Evolutionary conservation across 2,888 invertebrate genomes (phyloP).

Genomic region (Bombyx huttoni): DNA sequence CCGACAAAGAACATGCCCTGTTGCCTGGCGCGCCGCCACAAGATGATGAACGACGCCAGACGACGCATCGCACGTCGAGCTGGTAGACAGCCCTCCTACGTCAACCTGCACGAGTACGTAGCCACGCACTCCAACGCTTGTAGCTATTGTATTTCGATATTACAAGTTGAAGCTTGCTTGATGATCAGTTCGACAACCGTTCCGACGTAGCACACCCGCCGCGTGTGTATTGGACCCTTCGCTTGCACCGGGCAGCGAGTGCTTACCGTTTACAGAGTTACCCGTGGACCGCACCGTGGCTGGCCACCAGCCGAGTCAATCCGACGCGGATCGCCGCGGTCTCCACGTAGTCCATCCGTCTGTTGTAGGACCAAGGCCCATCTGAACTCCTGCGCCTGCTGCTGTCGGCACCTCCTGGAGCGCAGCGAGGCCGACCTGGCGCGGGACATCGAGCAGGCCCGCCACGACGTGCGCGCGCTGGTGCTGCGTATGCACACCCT

Average conservation of each 20-base stretch:
- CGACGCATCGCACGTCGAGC: background rate
- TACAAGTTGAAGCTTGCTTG: too few species aligned
- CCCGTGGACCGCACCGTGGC: too few species aligned
- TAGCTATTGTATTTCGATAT: too few species aligned
- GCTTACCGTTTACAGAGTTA: too few species aligned
- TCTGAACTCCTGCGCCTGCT: background rate
- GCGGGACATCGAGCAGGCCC: background rate
- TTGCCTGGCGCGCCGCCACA: background rate
- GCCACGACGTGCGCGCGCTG: background rate
- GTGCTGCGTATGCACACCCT: too few species aligned
- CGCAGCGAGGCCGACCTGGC: background rate
- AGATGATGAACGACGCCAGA: background rate
- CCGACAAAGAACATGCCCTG: background rate
- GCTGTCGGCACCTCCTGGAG: background rate
- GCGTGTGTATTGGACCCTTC: too few species aligned
- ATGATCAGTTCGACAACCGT: too few species aligned
- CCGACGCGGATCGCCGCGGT: too few species aligned
- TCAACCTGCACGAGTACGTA: background rate
- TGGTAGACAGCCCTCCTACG: background rate
- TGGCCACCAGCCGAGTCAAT: too few species aligned
- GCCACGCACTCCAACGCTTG: background rate
- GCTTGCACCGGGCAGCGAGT: too few species aligned
- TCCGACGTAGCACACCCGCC: too few species aligned
- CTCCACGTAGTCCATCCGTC: too few species aligned
- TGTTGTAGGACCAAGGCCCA: background rate